Base-by-base conservation (phyloP, 2,797 vertebrate genomes). In the Fringilla coelebs region DNA sequence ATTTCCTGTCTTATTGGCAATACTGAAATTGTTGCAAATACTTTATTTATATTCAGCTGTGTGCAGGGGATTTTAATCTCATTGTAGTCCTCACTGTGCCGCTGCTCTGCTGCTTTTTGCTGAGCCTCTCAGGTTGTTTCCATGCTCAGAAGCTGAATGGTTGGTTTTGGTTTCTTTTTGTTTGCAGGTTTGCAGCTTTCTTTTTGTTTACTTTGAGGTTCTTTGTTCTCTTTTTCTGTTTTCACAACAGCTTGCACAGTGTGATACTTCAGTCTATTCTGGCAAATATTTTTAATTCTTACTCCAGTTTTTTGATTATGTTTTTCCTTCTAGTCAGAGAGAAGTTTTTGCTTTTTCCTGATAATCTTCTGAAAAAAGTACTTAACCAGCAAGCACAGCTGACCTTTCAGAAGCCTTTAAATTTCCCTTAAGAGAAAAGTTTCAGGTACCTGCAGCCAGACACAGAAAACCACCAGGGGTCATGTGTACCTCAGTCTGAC, bases 21-120 rank as follows among this genome's bases (percentile, higher is more conserved):
- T 45, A 45, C 19, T 0, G 1, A 38, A 61, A 41, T 38, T 31
- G 13, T 24, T 28, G 26, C 12, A 66, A 24, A 58, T 54, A 16
- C 8, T 55, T 15, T 43, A 15, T 65, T 68, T 51, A 8, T 40
- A 31, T 54, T 31, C 25, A 13, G 25, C 36, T 60, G 6, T 8
- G 24, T 12, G 3, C 11, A 31, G 31, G 24, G 11, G 6, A 24
- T 49, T 58, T 88, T 71, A 6, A 15, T 40, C 34, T 58, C 26
- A 18, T 3, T 22, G 9, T 9, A n/a, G 4, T n/a, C 7, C 45
- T 81, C 0, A 2, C 21, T 46, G 13, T 1, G 2, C 17, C 16
- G 3, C 45, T 74, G 21, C 13, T 79, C 15, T 16, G 3, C 9
- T 55, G 26, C 11, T 60, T 85, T 85, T 76, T 76, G 6, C 32